Percentiles rank a stretch among this genome's conserved stretches.
Evolutionary conservation across 2,113 vertebrate species (phyloP).

Genomic region (Elephas maximus): DNA sequence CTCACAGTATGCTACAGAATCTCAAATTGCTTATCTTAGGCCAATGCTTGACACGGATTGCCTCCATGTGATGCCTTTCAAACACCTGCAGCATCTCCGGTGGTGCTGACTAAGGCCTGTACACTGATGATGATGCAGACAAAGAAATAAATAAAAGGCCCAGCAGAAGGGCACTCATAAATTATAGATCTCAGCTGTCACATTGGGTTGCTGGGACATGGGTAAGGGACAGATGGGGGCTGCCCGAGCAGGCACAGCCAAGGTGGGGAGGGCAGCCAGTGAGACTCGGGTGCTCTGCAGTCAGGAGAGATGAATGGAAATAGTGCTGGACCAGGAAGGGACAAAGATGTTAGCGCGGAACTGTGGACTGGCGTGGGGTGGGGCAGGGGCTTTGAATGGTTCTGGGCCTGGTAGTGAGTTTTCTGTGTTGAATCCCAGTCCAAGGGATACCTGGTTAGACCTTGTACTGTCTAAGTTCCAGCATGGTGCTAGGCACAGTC

Average conservation of each 20-base stretch:
- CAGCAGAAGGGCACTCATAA: constrained; percentile 71
- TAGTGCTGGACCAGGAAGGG: not conserved
- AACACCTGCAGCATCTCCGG: constrained; percentile 60
- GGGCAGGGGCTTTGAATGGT: not conserved
- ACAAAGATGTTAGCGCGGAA: not conserved
- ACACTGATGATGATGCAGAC: constrained; percentile 3
- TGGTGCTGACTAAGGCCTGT: constrained; percentile 42
- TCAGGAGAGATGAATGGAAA: constrained; percentile 5
- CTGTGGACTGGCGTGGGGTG: not conserved
- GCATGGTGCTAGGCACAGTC: no score
- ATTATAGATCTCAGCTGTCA: constrained; percentile 74
- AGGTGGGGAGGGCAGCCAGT: not conserved
- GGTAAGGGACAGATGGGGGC: constrained; percentile 52
- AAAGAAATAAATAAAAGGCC: not conserved
- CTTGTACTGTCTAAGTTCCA: not conserved
- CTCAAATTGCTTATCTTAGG: constrained; percentile 43
- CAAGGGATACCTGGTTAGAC: not conserved
- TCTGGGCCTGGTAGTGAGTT: fast-evolving
- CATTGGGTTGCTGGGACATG: constrained; percentile 8
- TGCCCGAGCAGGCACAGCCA: constrained; percentile 17
- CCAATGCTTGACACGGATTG: not conserved
- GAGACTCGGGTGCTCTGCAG: not conserved
- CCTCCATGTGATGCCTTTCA: not conserved
- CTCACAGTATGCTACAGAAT: not conserved
- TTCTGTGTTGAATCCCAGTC: not conserved